Evolutionary conservation across 2,113 vertebrate species (phyloP), one percentile per base, ranked within the genome.

Genomic region (Apteryx mantelli): DNA sequence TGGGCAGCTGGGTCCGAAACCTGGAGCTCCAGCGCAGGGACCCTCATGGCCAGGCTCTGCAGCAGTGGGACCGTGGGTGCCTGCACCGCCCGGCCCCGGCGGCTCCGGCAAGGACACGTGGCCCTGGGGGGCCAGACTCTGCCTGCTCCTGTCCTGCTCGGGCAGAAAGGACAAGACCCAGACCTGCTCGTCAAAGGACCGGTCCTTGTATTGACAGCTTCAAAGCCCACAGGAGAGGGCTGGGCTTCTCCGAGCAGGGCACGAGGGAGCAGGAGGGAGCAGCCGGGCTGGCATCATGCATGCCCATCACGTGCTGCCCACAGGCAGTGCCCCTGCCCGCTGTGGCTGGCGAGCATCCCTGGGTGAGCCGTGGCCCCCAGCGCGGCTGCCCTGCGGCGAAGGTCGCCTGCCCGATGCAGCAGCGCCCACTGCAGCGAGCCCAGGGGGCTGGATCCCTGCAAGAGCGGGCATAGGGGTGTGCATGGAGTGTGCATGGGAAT

Each of bases 101-200:
- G 46, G 18, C 21, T 34, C 63, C 83, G 32, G 4, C 2, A 28
- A 19, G 80, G 56, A 56, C 26, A 9, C 24, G n/a, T 2, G 4
- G 69, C 73, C 84, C 46, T 74, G 9, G 18, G 46, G 75, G 42
- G 46, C 76, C 0, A 0, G 82, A 63, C 79, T 2, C 79, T 50
- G 78, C 56, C 68, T 38, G 53, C 80, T 73, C 24, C 80, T 82
- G 66, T 64, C 71, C 82, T 19, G 1, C 10, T 1, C 3, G 2
- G 71, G 82, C 82, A 86, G 90, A 79, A 97, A 96, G 86, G 93
- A 97, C 86, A 24, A 92, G 83, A 97, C 86, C 95, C 91, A 96
- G 88, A 94, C 73, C 3, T 48, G 79, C 65, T 93, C 82, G 78
- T 86, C 94, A 82, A 61, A 91, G 88, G 69, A 94, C 83, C 82